A percentile compares a stretch with the other conserved stretches of the same genome.
Conservation (phyloP, 2,888 invertebrate genomes). For the Ischnura elegans region DNA sequence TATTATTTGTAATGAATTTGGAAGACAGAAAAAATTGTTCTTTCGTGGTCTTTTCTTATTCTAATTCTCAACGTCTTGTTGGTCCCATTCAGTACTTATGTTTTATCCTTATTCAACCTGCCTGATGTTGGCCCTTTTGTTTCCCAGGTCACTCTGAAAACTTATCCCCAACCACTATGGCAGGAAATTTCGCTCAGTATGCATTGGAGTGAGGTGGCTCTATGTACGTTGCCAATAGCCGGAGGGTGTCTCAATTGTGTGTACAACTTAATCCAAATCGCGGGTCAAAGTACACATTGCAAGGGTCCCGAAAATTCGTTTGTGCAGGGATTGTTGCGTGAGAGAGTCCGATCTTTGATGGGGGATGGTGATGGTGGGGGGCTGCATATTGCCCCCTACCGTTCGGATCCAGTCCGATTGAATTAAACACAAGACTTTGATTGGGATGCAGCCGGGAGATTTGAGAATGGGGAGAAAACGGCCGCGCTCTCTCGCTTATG, state of each 20-base stretch:
- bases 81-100: too few species aligned
- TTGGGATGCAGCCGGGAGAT: neutral
- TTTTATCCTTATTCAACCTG: too few species aligned
- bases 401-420: neutral
- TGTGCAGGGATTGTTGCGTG: neutral
- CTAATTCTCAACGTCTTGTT: too few species aligned
- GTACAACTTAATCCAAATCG: neutral
- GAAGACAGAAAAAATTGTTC: too few species aligned
- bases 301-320: neutral
- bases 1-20: too few species aligned
- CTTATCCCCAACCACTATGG: too few species aligned
- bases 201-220: too few species aligned
- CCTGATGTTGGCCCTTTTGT: too few species aligned
- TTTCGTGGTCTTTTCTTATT: too few species aligned
- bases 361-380: neutral
- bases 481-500: neutral
- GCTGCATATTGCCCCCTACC: neutral
- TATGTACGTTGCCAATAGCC: neutral
- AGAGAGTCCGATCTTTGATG: neutral
- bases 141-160: too few species aligned
- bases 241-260: neutral
- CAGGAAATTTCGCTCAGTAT: too few species aligned
- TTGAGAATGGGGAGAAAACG: neutral
- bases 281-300: neutral
- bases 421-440: neutral